Conservation (phyloP, 2,888 invertebrate genomes). For the Leucoma salicis region DNA sequence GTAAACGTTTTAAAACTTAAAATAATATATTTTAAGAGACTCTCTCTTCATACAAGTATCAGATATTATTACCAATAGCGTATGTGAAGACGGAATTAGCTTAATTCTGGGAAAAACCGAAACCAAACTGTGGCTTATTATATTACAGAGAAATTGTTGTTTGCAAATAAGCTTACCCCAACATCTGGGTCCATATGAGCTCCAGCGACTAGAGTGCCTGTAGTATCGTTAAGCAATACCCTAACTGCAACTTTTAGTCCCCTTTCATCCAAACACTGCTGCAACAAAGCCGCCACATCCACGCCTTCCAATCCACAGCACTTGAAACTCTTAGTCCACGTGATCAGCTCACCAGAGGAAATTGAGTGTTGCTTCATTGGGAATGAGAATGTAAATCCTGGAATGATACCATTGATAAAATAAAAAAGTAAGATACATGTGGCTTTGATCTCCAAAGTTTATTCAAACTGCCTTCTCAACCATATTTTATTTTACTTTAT, state of each 20-base stretch:
- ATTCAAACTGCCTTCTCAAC: no score
- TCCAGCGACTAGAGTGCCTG: constrained; percentile 87
- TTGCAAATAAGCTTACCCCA: constrained; percentile 67
- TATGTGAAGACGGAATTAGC: no score
- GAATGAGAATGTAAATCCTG: constrained; percentile 93
- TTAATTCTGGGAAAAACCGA: no score
- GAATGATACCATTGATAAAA: not conserved
- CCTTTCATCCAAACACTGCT: constrained; percentile 83
- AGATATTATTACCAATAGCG: no score
- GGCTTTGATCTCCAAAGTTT: no score
- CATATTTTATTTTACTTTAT: no score
- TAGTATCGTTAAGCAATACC: constrained; percentile 90
- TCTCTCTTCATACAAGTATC: no score
- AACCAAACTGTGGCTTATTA: no score
- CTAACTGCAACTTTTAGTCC: constrained; percentile 84
- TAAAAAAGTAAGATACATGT: no score
- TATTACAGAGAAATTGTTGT: no score
- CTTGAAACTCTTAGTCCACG: constrained; percentile 93
- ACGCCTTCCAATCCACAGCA: constrained; percentile 85
- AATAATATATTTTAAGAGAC: no score
- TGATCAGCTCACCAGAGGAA: constrained; percentile 87
- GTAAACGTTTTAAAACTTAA: no score
- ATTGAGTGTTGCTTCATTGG: constrained; percentile 89
- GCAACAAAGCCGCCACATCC: constrained; percentile 87
- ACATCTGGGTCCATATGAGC: constrained; percentile 84